Evolutionary conservation across 2,113 vertebrate genomes (phyloP).

Genomic region (Ginglymostoma cirratum): DNA sequence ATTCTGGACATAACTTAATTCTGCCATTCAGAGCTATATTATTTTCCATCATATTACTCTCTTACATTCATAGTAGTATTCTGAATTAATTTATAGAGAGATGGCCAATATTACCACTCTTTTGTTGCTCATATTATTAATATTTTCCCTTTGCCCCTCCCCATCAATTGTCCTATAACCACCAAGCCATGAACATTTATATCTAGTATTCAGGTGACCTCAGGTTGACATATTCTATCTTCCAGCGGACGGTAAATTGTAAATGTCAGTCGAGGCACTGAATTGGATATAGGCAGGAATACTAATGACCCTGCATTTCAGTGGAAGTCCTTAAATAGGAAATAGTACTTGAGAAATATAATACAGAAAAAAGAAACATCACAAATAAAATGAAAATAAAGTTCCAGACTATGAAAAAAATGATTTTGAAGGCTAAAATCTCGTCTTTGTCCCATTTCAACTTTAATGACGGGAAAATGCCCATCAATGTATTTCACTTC

Average conservation of each 20-base stretch:
- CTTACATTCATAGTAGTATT: background rate
- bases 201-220: background rate
- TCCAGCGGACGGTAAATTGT: background rate
- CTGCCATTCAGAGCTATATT: background rate
- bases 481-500: constrained; percentile 13
- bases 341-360: background rate
- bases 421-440: background rate
- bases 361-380: background rate
- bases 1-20: background rate
- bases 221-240: background rate
- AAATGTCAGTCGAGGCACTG: background rate
- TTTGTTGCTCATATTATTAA: background rate
- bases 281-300: background rate
- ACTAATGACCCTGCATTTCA: background rate
- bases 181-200: background rate
- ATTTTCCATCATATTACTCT: background rate
- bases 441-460: background rate
- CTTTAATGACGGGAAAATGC: background rate
- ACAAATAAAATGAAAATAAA: constrained; percentile 16
- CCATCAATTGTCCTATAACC: background rate
- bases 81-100: background rate
- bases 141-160: background rate
- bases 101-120: background rate
- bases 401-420: background rate
- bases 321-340: background rate